Percentiles rank a stretch among this genome's conserved stretches.
Evolutionary conservation across 1,140 invertebrate species (phyloP).

Genomic region (Bombus superbus): DNA sequence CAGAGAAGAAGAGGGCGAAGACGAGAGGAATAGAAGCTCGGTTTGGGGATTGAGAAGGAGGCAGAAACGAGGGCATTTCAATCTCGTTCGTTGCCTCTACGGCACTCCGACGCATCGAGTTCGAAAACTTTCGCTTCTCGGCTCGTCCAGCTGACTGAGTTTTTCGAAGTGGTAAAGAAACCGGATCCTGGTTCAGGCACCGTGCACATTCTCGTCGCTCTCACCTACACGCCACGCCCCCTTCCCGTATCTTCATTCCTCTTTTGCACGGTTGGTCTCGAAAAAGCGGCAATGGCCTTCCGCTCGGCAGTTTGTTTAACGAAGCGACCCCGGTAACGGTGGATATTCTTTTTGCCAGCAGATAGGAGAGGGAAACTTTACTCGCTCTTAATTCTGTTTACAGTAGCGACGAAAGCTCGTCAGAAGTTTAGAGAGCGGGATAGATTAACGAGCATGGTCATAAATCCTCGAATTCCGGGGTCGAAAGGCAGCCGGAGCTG

Average conservation of each 20-base stretch:
- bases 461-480: slow-evolving; percentile 17
- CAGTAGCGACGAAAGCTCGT: slow-evolving; percentile 36
- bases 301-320: slow-evolving; percentile 53
- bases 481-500: not conserved
- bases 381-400: slow-evolving; percentile 48
- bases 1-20: not conserved
- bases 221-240: not conserved
- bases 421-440: slow-evolving; percentile 20
- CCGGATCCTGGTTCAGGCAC: slow-evolving; percentile 41
- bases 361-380: not conserved
- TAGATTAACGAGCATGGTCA: slow-evolving; percentile 40
- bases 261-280: not conserved
- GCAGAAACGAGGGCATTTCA: slow-evolving; percentile 59
- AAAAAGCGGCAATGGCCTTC: slow-evolving; percentile 27
- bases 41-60: not conserved
- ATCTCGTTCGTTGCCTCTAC: slow-evolving; percentile 51
- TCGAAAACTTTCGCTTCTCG: slow-evolving; percentile 63
- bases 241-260: no score
- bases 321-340: slow-evolving; percentile 42
- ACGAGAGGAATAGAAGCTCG: not conserved
- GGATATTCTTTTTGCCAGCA: slow-evolving; percentile 24
- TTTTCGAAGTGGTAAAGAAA: slow-evolving; percentile 58
- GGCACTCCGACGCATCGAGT: slow-evolving; percentile 40
- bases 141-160: slow-evolving; percentile 64
- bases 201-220: slow-evolving; percentile 25